Evolutionary conservation across 2,797 vertebrate genomes (phyloP).

Genomic region (Bothrops alternatus): DNA sequence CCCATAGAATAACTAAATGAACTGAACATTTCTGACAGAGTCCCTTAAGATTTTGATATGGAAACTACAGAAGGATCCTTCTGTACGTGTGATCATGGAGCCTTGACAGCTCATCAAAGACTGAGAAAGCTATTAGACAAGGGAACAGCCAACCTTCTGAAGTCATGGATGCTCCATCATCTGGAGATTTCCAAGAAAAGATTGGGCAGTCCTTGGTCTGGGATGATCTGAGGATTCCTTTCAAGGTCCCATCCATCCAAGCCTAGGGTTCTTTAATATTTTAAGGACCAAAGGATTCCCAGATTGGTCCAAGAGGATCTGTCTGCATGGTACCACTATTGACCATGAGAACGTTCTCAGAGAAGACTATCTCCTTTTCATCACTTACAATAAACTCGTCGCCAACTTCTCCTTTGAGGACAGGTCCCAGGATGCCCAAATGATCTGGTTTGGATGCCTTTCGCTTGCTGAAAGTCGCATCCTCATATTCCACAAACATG

Average conservation of each 20-base stretch:
- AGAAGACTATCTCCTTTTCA: neutral
- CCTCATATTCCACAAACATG: conserved; percentile 85
- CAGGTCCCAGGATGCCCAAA: conserved; percentile 82
- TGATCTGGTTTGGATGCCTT: conserved; percentile 63
- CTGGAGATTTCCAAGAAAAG: neutral
- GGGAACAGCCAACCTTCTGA: neutral
- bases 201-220: neutral
- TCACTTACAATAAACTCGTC: conserved; percentile 85
- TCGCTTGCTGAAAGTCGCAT: conserved; percentile 78
- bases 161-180: neutral
- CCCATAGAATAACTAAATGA: neutral
- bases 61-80: neutral
- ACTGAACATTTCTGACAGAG: neutral
- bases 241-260: neutral
- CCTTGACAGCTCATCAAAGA: neutral
- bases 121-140: neutral
- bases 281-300: neutral
- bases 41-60: neutral
- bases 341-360: no score
- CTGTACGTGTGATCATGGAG: neutral
- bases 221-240: neutral
- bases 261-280: neutral
- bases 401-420: conserved; percentile 89
- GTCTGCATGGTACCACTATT: neutral
- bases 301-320: neutral